Evolutionary conservation across 2,888 invertebrate species (phyloP).

Genomic region (Nephrocerus scutellatus): DNA sequence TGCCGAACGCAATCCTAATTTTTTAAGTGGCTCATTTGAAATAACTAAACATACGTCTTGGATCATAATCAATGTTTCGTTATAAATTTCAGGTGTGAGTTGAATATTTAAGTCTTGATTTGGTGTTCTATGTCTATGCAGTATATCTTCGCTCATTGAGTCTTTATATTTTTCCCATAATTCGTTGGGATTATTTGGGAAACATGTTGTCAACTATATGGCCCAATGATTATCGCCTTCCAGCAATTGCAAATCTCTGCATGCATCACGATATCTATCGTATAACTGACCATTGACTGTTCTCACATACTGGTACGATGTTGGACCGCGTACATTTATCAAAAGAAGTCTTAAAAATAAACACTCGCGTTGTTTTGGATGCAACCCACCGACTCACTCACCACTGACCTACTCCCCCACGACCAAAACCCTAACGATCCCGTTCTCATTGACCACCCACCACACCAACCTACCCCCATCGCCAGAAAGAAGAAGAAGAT

Average conservation of each 20-base stretch:
- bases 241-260: background rate
- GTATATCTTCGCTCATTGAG: conserved; percentile 9
- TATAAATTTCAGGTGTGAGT: conserved; percentile 3
- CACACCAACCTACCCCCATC: no score
- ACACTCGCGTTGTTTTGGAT: no score
- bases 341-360: no score
- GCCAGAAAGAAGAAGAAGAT: no score
- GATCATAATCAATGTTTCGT: conserved; percentile 5
- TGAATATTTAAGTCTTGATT: background rate
- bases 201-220: conserved; percentile 14
- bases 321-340: no score
- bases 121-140: conserved; percentile 1
- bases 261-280: conserved; percentile 23
- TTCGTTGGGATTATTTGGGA: conserved; percentile 5
- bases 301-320: conserved; percentile 20
- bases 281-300: conserved; percentile 32
- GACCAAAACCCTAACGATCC: no score
- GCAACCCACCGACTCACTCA: no score
- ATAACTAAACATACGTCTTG: background rate
- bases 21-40: conserved; percentile 1
- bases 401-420: no score
- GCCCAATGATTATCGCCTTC: conserved; percentile 13
- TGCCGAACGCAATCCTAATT: conserved; percentile 9
- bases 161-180: conserved; percentile 12
- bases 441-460: no score